A percentile compares a stretch with the other conserved stretches of the same genome.
Evolutionary conservation across 2,797 vertebrate species (phyloP).

Genomic region (Rallus crepitans): DNA sequence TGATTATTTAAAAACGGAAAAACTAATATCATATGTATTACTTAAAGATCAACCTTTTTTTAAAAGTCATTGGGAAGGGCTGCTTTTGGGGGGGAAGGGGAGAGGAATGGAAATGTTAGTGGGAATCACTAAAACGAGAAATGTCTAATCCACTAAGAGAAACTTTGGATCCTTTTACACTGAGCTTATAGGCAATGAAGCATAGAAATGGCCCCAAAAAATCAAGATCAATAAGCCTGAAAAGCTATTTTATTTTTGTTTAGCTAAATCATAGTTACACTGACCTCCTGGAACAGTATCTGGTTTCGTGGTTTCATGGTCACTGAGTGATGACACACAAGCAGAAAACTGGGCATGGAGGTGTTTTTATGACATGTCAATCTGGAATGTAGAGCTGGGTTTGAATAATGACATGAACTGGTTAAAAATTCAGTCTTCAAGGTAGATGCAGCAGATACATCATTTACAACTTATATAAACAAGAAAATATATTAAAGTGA

Average conservation of each 20-base stretch:
- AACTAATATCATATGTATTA: conserved; percentile 84
- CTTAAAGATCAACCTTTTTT: conserved; percentile 80
- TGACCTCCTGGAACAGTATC: conserved; percentile 42
- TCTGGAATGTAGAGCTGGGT: background rate
- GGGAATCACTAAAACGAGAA: conserved; percentile 67
- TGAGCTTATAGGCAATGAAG: conserved; percentile 53
- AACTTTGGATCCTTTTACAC: conserved; percentile 70
- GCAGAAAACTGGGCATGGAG: conserved; percentile 45
- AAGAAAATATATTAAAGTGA: background rate
- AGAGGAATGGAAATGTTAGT: conserved; percentile 58
- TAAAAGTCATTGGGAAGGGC: conserved; percentile 66
- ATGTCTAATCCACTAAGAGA: conserved; percentile 62
- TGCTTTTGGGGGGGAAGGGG: conserved; percentile 30
- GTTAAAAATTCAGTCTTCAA: conserved; percentile 17
- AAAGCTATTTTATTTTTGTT: conserved; percentile 75
- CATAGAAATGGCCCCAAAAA: conserved; percentile 56
- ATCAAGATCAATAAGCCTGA: conserved; percentile 73
- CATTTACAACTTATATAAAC: background rate
- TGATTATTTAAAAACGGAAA: conserved; percentile 87
- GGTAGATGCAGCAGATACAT: background rate
- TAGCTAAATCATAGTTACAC: conserved; percentile 57
- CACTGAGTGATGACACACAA: conserved; percentile 62
- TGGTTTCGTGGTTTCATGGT: conserved; percentile 58
- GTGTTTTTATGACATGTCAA: conserved; percentile 33
- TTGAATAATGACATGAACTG: background rate